These are phyloP conservation scores for Mystacornis crossleyi DNA, from an alignment of 2,113 vertebrate genomes.

Conservation along the genomic window DNA sequence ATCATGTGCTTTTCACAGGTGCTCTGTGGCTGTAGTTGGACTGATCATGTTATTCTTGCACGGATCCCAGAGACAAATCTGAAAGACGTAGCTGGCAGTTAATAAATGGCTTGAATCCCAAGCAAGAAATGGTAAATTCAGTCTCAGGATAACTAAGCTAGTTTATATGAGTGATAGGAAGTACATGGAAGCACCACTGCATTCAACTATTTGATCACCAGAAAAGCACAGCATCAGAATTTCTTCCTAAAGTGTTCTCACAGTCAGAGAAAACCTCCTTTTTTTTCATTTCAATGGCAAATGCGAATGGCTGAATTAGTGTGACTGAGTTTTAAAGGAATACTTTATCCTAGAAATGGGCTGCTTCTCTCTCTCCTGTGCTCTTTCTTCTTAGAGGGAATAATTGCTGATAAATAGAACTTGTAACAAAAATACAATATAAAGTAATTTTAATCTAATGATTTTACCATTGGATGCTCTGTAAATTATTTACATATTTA, in stretches of 20 bases:
- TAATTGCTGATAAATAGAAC: constrained; percentile 26
- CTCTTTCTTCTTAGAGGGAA: background rate
- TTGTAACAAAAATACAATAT: constrained; percentile 13
- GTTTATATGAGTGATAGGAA: background rate
- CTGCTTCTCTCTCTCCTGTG: background rate
- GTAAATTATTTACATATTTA: constrained; percentile 22
- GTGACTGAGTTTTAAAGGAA: constrained; percentile 36
- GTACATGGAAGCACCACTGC: background rate
- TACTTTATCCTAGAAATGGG: background rate
- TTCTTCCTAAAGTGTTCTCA: background rate
- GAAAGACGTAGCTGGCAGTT: background rate
- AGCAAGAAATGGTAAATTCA: background rate
- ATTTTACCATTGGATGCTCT: background rate
- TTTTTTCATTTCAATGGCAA: background rate
- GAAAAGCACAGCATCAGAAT: background rate
- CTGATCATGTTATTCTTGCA: background rate
- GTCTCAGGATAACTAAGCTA: background rate
- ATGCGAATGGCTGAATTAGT: background rate
- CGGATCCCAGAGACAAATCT: background rate
- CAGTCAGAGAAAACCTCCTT: background rate
- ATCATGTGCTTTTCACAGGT: background rate
- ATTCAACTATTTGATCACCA: background rate
- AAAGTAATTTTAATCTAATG: constrained; percentile 15
- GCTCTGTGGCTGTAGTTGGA: background rate
- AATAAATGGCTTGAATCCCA: background rate